Conservation (phyloP, 2,113 vertebrate genomes). For the Isichthys henryi region DNA sequence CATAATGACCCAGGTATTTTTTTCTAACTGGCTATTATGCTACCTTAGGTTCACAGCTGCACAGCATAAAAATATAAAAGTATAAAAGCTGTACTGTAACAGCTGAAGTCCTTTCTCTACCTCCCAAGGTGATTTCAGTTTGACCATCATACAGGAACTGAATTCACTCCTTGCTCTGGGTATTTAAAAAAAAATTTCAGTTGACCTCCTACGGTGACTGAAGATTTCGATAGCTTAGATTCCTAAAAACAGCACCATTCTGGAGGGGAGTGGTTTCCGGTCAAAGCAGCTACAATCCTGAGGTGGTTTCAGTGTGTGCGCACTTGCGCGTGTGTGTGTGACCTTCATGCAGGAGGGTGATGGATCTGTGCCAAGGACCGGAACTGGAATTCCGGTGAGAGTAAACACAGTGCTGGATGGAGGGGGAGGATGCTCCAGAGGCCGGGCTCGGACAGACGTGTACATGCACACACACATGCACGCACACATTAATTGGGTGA, state of each 20-base stretch:
- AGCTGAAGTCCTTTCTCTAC: neutral
- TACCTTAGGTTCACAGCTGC: neutral
- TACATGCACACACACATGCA: neutral
- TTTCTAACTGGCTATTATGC: neutral
- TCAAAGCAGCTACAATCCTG: neutral
- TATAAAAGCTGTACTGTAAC: neutral
- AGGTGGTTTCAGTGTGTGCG: neutral
- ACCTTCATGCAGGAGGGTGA: neutral
- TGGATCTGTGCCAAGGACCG: neutral
- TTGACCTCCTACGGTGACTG: neutral
- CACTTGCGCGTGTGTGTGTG: neutral
- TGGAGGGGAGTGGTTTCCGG: constrained; percentile 6
- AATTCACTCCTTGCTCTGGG: neutral
- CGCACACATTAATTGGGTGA: neutral
- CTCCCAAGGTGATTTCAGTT: neutral
- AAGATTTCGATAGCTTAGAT: neutral
- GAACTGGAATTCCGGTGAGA: neutral
- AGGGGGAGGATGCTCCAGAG: neutral
- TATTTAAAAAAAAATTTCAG: neutral
- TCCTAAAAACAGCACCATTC: constrained; percentile 1
- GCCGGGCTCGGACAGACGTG: too few species aligned
- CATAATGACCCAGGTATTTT: neutral
- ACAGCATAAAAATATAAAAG: neutral
- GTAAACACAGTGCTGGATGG: neutral
- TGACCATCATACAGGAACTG: neutral